Percentiles rank a stretch among this genome's conserved stretches.
Conservation (phyloP, 2,113 vertebrate genomes). For the Catharus minimus region DNA sequence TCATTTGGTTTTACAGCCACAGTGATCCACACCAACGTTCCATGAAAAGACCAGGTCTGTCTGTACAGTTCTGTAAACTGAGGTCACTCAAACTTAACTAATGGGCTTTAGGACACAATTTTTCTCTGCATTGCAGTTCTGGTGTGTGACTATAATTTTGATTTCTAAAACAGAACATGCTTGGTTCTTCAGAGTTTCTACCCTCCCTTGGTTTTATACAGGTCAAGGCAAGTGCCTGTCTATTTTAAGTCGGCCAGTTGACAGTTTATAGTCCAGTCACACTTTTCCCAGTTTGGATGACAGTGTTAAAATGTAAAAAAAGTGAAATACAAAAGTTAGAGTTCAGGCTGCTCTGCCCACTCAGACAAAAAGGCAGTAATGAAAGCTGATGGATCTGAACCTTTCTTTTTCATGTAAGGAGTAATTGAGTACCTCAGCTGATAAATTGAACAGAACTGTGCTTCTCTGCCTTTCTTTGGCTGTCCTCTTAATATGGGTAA, state of each 20-base stretch:
- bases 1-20: not conserved
- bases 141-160: not conserved
- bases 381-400: not conserved
- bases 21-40: not conserved
- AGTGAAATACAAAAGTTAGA: not conserved
- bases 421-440: not conserved
- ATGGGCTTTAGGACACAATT: not conserved
- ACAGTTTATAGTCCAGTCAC: not conserved
- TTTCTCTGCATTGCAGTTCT: not conserved
- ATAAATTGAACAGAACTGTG: not conserved
- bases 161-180: not conserved
- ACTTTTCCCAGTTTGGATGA: not conserved
- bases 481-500: not conserved
- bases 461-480: not conserved
- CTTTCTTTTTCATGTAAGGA: not conserved
- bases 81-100: not conserved
- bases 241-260: not conserved
- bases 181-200: not conserved
- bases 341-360: slow-evolving; percentile 8
- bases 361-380: not conserved
- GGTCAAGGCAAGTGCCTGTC: not conserved
- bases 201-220: not conserved
- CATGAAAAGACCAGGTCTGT: not conserved
- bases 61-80: not conserved
- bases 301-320: not conserved